Evolutionary conservation across 2,113 vertebrate species (phyloP).

Genomic region (Echinops telfairi): DNA sequence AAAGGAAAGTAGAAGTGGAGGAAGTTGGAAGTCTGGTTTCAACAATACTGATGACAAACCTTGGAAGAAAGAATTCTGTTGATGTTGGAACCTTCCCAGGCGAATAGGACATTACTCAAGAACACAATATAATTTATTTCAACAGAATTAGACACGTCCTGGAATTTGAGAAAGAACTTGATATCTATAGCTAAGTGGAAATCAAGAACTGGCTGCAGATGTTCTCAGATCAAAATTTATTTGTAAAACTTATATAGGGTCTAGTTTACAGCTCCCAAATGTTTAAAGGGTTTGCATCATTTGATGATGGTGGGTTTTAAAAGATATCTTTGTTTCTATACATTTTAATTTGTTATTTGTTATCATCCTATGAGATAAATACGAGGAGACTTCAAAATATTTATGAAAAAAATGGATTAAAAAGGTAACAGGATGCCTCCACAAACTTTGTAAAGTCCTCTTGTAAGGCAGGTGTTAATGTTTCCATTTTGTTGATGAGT

Average conservation of each 20-base stretch:
- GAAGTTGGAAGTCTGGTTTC: constrained; percentile 1
- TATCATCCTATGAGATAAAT: not conserved
- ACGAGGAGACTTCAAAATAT: too few species aligned
- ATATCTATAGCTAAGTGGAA: constrained; percentile 3
- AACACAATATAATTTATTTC: constrained; percentile 22
- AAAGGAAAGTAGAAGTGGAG: not conserved
- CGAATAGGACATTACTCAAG: not conserved
- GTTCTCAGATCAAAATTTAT: constrained; percentile 51
- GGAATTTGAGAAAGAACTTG: constrained; percentile 55
- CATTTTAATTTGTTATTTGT: constrained; percentile 39
- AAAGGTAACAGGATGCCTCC: too few species aligned
- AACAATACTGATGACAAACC: not conserved
- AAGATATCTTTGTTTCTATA: constrained; percentile 4
- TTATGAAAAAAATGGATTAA: too few species aligned
- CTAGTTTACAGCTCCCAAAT: not conserved
- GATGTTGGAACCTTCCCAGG: not conserved
- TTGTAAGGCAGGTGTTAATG: not conserved
- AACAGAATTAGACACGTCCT: constrained; percentile 24
- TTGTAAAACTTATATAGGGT: constrained; percentile 8
- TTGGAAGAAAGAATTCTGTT: not conserved
- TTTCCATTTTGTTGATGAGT: not conserved
- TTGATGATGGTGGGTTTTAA: not conserved
- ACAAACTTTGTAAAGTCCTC: too few species aligned
- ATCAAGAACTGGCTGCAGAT: not conserved
- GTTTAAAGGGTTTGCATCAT: not conserved